These are phyloP conservation scores for Meriones unguiculatus DNA, from an alignment of 2,113 vertebrate genomes.

Conservation along the genomic window DNA sequence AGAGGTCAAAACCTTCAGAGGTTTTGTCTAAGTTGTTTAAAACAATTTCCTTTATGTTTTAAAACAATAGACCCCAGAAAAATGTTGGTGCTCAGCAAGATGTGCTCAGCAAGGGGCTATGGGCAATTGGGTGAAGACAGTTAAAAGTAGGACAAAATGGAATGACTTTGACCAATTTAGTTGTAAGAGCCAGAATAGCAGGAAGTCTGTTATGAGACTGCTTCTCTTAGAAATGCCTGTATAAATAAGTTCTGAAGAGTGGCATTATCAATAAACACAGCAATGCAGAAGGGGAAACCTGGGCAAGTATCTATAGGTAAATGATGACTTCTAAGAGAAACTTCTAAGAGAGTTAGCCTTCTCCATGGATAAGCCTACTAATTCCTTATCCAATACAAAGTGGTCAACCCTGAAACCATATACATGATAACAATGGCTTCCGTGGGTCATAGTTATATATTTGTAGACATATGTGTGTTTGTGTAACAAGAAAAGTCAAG, in stretches of 20 bases:
- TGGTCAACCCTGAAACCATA: background rate
- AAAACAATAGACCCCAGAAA: background rate
- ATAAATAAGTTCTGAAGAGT: background rate
- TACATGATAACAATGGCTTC: background rate
- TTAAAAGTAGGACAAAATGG: background rate
- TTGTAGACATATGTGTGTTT: background rate
- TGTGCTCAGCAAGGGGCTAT: background rate
- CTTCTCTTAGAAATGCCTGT: background rate
- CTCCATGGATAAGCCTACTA: background rate
- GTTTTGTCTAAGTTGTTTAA: background rate
- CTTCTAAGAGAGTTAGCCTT: background rate
- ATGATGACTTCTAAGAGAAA: background rate
- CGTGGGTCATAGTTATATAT: background rate
- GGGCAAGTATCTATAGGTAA: background rate
- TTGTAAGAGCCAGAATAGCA: background rate
- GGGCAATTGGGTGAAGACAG: background rate
- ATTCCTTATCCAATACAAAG: background rate
- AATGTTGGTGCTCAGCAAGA: background rate
- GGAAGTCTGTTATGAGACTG: background rate
- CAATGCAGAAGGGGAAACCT: background rate
- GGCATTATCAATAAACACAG: background rate
- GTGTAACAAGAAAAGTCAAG: too few species aligned
- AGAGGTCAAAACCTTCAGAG: background rate
- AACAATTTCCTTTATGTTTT: background rate
- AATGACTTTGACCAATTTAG: background rate